Evolutionary conservation across 2,113 vertebrate genomes (phyloP).

Genomic region (Hippocampus mohnikei): DNA sequence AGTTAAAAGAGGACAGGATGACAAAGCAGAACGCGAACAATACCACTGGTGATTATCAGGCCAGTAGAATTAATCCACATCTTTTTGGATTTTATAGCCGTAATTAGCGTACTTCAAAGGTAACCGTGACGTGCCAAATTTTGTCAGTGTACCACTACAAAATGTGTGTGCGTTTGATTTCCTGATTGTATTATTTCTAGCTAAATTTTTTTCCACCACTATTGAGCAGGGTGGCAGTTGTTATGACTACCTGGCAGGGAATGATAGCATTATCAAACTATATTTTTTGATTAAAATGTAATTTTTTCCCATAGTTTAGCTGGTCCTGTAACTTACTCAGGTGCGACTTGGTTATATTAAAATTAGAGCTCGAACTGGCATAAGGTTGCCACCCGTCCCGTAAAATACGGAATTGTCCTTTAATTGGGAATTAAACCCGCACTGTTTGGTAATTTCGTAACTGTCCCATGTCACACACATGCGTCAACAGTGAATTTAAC

Average conservation of each 20-base stretch:
- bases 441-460: too few species aligned
- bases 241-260: not conserved
- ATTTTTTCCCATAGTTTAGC: too few species aligned
- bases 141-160: not conserved
- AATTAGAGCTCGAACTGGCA: too few species aligned
- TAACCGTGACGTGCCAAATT: not conserved
- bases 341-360: too few species aligned
- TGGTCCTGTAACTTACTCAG: too few species aligned
- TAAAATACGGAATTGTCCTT: too few species aligned
- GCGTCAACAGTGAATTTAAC: too few species aligned
- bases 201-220: not conserved
- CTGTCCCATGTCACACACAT: too few species aligned
- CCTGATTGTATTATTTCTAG: not conserved
- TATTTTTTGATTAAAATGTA: too few species aligned
- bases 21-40: constrained; percentile 10
- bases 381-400: too few species aligned
- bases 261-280: too few species aligned
- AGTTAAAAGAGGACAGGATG: constrained; percentile 11
- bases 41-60: constrained; percentile 1
- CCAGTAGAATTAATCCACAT: not conserved
- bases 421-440: too few species aligned
- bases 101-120: not conserved
- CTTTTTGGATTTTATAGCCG: not conserved
- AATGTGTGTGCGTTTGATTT: constrained; percentile 1
- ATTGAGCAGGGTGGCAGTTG: not conserved